Evolutionary conservation across 2,888 invertebrate genomes (phyloP).

Genomic region (Campaea margaritaria): DNA sequence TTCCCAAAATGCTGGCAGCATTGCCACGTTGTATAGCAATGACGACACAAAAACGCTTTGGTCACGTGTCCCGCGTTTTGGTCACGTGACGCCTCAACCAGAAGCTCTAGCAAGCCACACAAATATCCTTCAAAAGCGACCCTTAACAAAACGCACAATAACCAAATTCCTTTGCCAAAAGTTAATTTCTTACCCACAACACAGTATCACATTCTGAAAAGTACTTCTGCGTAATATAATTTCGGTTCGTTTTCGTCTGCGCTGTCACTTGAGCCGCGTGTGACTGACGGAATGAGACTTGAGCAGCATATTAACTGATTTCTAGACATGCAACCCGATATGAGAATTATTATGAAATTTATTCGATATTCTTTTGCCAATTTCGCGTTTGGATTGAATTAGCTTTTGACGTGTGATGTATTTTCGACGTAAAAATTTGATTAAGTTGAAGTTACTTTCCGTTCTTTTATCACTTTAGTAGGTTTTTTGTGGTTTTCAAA

Average conservation of each 20-base stretch:
- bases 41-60: no score
- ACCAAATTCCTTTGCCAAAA: neutral
- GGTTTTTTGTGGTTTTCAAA: no score
- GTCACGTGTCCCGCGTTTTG: no score
- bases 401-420: constrained; percentile 1
- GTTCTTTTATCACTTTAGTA: no score
- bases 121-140: neutral
- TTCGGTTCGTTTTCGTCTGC: constrained; percentile 5
- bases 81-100: no score
- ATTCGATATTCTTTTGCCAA: constrained; percentile 1
- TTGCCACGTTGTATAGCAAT: no score
- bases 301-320: constrained; percentile 32
- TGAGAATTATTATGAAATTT: constrained; percentile 3
- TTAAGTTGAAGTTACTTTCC: neutral
- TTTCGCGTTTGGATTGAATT: constrained; percentile 1
- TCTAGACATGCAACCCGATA: constrained; percentile 17
- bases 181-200: neutral
- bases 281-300: constrained; percentile 18
- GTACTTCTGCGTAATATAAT: constrained; percentile 8
- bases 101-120: no score
- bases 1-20: no score
- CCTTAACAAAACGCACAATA: neutral
- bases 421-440: neutral
- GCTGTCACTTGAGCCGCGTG: constrained; percentile 2
- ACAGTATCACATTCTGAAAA: neutral